Evolutionary conservation across 2,888 invertebrate genomes (phyloP), one percentile per base, ranked within the genome.

Genomic region (Drosophila atripex): DNA sequence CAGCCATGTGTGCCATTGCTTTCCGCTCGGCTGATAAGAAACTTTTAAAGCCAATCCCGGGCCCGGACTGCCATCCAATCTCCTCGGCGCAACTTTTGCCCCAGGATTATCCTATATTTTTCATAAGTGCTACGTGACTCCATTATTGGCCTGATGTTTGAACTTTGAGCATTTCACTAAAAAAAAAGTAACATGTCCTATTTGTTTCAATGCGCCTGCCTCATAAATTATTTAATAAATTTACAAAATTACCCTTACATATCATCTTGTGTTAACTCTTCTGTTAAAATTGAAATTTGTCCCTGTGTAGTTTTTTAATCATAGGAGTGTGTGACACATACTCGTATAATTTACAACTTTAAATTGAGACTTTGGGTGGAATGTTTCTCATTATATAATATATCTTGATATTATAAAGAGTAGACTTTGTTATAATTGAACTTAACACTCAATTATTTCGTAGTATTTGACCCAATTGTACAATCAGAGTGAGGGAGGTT

Each of bases 121-220:
- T 85, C 80, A 89, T 83, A 89, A 89, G 79, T 77, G 78, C 77
- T 78, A 88, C 88, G 88, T 88, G 88, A 88, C 89, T 88, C 88
- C 75, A 89, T 89, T 88, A 89, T 76, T 73, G 75, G 73, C 58
- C 23, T 58, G 71, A 76, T 69, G 54, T 46, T 55, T 53, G 38
- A 18, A 46, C 49, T 52, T 43, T 39, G 47, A 7, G 12, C n/a
- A 28, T 12, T 51, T 25, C 55, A 54, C 70, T 47, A 58, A 43
- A 57, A n/a, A 32, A n/a, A 6, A 12, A 32, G 21, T 5, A 32
- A 12, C 32, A 32, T 6, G 32, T n/a, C n/a, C 12, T n/a, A 35
- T 35, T 7, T 7, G n/a, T 35, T 14, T 35, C 6, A n/a, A 35
- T 35, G n/a, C 7, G 35, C 2, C n/a, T 12, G 32, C n/a, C 12